phyloP scores from a whole-genome alignment of 2,888 invertebrate genomes.

The Tortricodes alternella region DNA sequence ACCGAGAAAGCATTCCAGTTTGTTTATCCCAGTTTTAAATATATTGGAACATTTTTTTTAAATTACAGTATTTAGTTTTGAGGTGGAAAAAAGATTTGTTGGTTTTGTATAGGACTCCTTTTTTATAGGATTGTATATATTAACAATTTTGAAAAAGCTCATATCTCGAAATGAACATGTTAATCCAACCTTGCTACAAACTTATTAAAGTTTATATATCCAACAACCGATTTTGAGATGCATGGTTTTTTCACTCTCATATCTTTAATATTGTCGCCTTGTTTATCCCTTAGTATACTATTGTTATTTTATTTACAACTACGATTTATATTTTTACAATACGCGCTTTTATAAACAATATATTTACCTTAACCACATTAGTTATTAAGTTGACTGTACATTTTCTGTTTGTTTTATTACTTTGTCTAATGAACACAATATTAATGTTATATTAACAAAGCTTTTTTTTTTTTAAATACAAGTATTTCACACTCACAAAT shows the following conservation, averaged over 20 bases:
- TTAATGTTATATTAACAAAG: not conserved
- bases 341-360: too few relatives aligned
- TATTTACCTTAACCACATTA: too few relatives aligned
- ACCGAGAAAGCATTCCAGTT: slow-evolving; percentile 34
- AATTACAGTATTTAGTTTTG: not conserved
- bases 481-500: too few relatives aligned
- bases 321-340: too few relatives aligned
- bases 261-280: not conserved
- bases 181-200: too few relatives aligned
- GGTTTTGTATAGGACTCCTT: not conserved
- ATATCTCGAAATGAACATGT: not conserved
- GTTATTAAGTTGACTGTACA: not conserved
- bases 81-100: too few relatives aligned
- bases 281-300: not conserved
- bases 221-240: too few relatives aligned
- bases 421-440: not conserved
- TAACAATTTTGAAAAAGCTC: not conserved
- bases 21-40: not conserved
- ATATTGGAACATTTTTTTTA: not conserved
- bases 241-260: not conserved
- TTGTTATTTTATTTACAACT: not conserved
- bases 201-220: too few relatives aligned
- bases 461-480: not conserved
- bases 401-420: not conserved
- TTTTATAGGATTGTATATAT: not conserved